Evolutionary conservation across 2,113 vertebrate genomes (phyloP).

Genomic region (Nothoprocta perdicaria): DNA sequence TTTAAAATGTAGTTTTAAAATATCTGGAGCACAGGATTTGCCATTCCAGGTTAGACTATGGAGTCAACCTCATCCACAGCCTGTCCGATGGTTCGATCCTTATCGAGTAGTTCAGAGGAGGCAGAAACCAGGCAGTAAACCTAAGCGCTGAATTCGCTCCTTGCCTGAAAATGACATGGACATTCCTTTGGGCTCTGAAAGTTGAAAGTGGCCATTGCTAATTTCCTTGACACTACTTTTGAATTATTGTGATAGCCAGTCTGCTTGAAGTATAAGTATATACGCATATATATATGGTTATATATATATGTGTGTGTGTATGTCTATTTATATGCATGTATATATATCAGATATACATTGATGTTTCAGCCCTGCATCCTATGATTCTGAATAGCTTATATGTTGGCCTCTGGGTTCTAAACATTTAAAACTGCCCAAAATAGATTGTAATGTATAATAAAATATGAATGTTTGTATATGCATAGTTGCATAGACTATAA

Average conservation of each 20-base stretch:
- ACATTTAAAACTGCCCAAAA: background rate
- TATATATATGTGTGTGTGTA: too few species aligned
- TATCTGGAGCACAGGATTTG: conserved; percentile 38
- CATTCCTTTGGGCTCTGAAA: background rate
- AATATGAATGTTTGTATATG: background rate
- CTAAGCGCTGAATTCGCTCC: background rate
- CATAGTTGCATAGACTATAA: background rate
- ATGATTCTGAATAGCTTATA: background rate
- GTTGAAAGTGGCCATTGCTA: background rate
- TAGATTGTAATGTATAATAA: background rate
- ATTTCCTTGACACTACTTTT: background rate
- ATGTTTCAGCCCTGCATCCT: background rate
- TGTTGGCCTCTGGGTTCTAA: background rate
- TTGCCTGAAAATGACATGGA: background rate
- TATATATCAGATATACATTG: background rate
- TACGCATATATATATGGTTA: too few species aligned
- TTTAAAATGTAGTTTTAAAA: background rate
- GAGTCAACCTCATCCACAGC: background rate
- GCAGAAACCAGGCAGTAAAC: background rate
- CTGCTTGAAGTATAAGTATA: fast-evolving
- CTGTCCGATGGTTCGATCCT: background rate
- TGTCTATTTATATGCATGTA: background rate
- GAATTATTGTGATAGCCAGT: background rate
- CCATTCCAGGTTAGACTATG: background rate
- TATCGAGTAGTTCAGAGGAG: background rate